These are phyloP conservation scores for Albula goreensis DNA, from an alignment of 2,113 vertebrate species.

Conservation along the genomic window DNA sequence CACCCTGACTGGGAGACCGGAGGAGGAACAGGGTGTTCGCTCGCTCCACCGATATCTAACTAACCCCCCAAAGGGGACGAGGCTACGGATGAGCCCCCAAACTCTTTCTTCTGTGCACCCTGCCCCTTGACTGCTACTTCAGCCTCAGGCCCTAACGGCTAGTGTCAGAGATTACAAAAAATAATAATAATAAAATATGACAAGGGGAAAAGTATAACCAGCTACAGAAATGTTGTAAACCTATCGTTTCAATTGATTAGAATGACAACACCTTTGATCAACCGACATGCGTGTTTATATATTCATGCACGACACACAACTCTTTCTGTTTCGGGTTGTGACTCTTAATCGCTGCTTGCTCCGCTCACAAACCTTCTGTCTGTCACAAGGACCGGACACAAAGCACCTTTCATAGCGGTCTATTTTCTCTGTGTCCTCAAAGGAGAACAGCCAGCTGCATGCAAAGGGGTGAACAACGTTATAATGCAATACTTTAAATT, in stretches of 20 bases:
- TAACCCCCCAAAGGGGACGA: neutral
- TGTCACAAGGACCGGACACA: neutral
- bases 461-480: neutral
- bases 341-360: neutral
- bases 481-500: no score
- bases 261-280: neutral
- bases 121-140: neutral
- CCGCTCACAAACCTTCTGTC: neutral
- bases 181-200: neutral
- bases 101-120: neutral
- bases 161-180: neutral
- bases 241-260: neutral
- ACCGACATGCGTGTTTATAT: neutral
- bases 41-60: neutral
- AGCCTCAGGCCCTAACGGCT: neutral
- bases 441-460: neutral
- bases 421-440: neutral
- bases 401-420: neutral
- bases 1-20: conserved; percentile 18
- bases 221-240: neutral
- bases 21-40: neutral
- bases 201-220: neutral
- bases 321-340: neutral
- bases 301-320: neutral
- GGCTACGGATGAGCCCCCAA: neutral